phyloP scores from a whole-genome alignment of 2,113 vertebrate genomes.

The Dicrurus megarhynchus region DNA sequence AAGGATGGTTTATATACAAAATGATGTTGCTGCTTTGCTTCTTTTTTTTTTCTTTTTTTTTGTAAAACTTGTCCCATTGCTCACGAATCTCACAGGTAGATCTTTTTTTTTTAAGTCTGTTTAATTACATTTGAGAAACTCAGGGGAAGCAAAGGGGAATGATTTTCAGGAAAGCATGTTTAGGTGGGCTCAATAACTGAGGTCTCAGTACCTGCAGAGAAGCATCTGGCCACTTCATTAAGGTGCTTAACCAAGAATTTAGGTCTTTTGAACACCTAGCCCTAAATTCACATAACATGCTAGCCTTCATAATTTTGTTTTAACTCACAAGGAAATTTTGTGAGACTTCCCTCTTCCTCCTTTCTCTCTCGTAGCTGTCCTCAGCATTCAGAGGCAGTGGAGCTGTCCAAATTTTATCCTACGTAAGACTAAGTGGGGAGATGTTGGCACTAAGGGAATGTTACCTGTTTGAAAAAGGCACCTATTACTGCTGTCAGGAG shows the following conservation, averaged over 20 bases:
- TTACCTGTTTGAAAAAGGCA: neutral
- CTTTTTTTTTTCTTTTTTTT: neutral
- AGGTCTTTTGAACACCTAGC: neutral
- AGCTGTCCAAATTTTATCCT: neutral
- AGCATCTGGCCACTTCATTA: neutral
- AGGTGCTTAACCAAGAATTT: neutral
- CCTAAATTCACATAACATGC: neutral
- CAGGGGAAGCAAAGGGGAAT: fast-evolving
- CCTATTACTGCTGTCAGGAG: neutral
- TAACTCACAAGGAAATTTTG: neutral
- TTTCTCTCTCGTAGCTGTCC: neutral
- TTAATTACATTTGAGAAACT: neutral
- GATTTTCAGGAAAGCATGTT: neutral
- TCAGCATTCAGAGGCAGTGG: neutral
- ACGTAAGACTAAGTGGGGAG: fast-evolving
- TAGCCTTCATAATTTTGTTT: neutral
- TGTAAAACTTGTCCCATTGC: neutral
- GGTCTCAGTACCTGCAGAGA: neutral
- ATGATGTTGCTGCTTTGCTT: neutral
- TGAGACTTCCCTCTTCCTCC: neutral
- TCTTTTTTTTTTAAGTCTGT: neutral
- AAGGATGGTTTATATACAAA: neutral
- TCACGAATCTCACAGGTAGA: neutral
- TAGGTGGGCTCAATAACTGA: neutral
- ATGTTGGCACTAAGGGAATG: neutral